Evolutionary conservation across 1,140 invertebrate species (phyloP).

Genomic region (Caenorhabditis briggsae): DNA sequence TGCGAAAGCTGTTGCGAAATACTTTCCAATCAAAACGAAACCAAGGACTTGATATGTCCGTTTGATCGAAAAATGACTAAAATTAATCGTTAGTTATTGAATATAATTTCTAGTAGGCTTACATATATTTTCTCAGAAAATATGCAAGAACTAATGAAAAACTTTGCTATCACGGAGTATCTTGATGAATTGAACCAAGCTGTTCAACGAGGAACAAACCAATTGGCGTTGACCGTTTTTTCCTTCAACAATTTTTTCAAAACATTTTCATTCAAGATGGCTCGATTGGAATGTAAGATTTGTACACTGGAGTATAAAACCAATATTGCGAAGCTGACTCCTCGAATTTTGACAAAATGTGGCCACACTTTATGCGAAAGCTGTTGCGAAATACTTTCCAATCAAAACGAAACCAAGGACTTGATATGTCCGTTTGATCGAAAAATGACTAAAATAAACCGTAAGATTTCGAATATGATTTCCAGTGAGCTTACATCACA

Average conservation of each 20-base stretch:
- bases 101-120: background rate
- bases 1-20: background rate
- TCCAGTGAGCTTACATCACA: background rate
- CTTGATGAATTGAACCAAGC: background rate
- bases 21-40: background rate
- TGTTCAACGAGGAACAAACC: too few relatives aligned
- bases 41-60: background rate
- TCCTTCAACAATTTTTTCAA: too few relatives aligned
- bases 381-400: background rate
- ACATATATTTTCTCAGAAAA: background rate
- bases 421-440: constrained; percentile 2
- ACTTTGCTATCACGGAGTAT: background rate
- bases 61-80: background rate
- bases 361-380: constrained; percentile 1
- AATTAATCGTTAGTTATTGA: background rate
- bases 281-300: constrained; percentile 13
- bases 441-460: background rate
- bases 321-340: background rate
- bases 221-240: too few relatives aligned
- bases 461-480: background rate
- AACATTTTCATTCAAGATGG: background rate
- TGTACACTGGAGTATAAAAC: background rate
- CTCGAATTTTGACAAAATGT: background rate
- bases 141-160: constrained; percentile 5
- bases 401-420: background rate